phyloP scores from a whole-genome alignment of 1,140 invertebrate species.

The Bemisia tabaci region DNA sequence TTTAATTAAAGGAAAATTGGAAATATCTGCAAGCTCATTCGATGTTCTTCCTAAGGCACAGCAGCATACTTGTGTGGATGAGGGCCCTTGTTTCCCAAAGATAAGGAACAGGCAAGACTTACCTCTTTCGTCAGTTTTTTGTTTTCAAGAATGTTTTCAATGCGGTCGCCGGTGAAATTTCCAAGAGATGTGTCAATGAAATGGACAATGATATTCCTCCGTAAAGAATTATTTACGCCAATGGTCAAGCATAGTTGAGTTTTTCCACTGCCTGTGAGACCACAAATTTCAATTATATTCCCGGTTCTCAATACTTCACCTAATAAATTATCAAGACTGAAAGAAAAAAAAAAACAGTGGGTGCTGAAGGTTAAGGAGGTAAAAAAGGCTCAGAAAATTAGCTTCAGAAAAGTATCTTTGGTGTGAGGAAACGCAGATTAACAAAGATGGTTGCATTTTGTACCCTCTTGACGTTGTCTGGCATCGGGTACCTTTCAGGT shows the following conservation, averaged over 20 bases:
- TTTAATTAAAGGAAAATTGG: too few relatives aligned
- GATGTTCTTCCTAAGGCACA: too few relatives aligned
- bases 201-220: not conserved
- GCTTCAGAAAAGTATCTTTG: not conserved
- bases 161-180: not conserved
- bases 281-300: not conserved
- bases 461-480: too few relatives aligned
- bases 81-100: too few relatives aligned
- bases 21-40: too few relatives aligned
- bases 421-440: not conserved
- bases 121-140: not conserved
- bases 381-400: not conserved
- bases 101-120: too few relatives aligned
- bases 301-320: not conserved
- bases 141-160: not conserved
- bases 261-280: not conserved
- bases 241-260: not conserved
- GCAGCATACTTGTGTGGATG: too few relatives aligned
- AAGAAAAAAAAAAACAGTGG: not conserved
- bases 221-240: not conserved
- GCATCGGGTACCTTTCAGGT: too few relatives aligned
- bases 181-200: not conserved
- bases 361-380: too few relatives aligned
- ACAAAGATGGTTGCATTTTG: too few relatives aligned
- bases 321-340: not conserved